Conservation (phyloP, 2,888 invertebrate genomes). For the Drosophila greeni region DNA sequence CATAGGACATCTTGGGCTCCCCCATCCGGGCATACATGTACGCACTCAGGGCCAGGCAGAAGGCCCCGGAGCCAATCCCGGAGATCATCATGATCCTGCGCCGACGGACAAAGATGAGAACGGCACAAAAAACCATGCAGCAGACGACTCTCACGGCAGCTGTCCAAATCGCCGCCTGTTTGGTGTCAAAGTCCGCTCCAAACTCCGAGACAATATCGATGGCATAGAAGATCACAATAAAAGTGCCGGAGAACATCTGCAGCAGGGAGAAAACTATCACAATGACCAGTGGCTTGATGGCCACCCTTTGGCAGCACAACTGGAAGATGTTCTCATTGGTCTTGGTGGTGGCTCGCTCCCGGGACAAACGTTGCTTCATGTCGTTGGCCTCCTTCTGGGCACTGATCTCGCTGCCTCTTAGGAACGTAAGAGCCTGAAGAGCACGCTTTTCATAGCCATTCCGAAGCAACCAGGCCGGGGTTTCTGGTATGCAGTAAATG, state of each 20-base stretch:
- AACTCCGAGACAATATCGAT: slow-evolving; percentile 84
- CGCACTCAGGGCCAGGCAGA: slow-evolving; percentile 82
- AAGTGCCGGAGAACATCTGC: slow-evolving; percentile 87
- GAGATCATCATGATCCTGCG: slow-evolving; percentile 84
- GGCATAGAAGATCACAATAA: slow-evolving; percentile 88
- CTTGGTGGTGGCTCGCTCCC: slow-evolving; percentile 79
- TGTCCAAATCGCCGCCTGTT: slow-evolving; percentile 84
- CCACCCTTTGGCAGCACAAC: slow-evolving; percentile 81
- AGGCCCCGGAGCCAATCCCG: slow-evolving; percentile 83
- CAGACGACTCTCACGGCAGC: slow-evolving; percentile 84
- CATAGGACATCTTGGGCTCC: slow-evolving; percentile 63
- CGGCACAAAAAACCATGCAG: slow-evolving; percentile 83
- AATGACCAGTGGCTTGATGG: slow-evolving; percentile 85
- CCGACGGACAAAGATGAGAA: slow-evolving; percentile 83
- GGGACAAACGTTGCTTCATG: slow-evolving; percentile 82
- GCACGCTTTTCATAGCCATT: slow-evolving; percentile 81
- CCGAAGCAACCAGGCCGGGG: slow-evolving; percentile 86
- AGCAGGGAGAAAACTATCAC: slow-evolving; percentile 86
- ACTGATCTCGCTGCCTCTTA: slow-evolving; percentile 82
- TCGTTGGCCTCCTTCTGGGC: slow-evolving; percentile 83
- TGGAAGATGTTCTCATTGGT: slow-evolving; percentile 80
- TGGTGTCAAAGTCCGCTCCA: slow-evolving; percentile 80
- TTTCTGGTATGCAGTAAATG: slow-evolving; percentile 85
- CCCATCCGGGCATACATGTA: slow-evolving; percentile 79
- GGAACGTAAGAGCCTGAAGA: slow-evolving; percentile 81